Evolutionary conservation across 2,797 vertebrate species (phyloP), one percentile per base, ranked within the genome.

Genomic region (Bradypus variegatus): DNA sequence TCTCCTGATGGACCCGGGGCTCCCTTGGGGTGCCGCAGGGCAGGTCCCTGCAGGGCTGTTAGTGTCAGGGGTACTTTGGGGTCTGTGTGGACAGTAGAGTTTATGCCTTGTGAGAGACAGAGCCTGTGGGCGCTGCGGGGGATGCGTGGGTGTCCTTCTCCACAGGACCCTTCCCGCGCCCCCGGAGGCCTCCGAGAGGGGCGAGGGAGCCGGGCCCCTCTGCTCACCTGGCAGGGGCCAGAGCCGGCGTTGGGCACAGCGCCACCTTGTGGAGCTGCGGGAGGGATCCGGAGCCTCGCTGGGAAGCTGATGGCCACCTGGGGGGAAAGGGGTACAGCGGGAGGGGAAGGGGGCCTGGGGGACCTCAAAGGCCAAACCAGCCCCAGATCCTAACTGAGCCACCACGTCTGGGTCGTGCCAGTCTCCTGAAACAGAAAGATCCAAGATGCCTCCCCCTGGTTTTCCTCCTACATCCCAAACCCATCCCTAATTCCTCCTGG

Each of bases 221-320:
- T 78, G 55, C 53, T 82, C 62, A 36, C 62, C 88, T 36, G 70
- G 41, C 31, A 48, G 62, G 84, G 73, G 62, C 62, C 36, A 10
- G 41, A 38, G 60, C 91, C 38, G 64, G 73, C 2, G 4, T 29
- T 83, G 87, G 81, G 67, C 81, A 86, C 86, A 95, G 94, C 65
- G 76, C 92, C 94, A 95, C 79, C 95, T 95, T 69, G 93, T 93
- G 93, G 94, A 36, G 1, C 48, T 0, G 4, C 18, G n/a, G n/a
- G 67, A 69, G 60, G 70, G 36, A 36, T n/a, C 31, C 1, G 1
- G 23, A 69, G 70, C 67, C 38, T 67, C 85, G 18, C 8, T 0
- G 2, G 38, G 60, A 65, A 64, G 19, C 33, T 0, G 4, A 48
- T 1, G 6, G 31, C 50, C 64, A 60, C 50, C 50, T 50, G 16